Evolutionary conservation across 2,113 vertebrate genomes (phyloP).

Genomic region (Myotis lucifugus): DNA sequence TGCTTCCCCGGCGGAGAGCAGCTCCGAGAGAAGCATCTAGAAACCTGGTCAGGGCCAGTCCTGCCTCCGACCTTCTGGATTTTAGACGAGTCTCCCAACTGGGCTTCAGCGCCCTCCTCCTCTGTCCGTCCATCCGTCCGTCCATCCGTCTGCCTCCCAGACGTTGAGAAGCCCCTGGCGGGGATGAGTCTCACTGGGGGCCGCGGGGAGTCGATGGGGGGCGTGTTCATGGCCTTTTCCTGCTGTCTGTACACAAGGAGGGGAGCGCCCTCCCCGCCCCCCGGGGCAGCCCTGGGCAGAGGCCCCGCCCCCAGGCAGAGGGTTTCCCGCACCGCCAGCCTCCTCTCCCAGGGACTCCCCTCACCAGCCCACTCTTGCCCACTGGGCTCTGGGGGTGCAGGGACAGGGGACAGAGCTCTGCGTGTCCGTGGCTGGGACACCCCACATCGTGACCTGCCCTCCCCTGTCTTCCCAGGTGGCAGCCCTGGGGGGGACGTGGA

Average conservation of each 20-base stretch:
- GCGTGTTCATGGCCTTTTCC: not conserved
- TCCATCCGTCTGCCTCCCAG: not conserved
- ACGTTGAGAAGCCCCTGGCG: accelerated
- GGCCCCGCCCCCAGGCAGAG: not conserved
- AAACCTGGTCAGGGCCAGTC: not conserved
- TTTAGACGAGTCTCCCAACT: not conserved
- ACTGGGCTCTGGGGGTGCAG: not conserved
- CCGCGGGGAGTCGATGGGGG: accelerated
- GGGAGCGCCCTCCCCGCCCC: too few relatives aligned
- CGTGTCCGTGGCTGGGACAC: not conserved
- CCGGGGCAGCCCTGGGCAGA: not conserved
- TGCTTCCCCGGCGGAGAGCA: not conserved
- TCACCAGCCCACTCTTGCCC: not conserved
- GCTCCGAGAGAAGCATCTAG: not conserved
- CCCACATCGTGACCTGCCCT: not conserved
- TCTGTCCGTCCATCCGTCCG: not conserved
- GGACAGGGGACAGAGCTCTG: accelerated
- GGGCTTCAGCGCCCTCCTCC: not conserved
- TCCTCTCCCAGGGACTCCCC: not conserved
- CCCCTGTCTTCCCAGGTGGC: slow-evolving; percentile 44
- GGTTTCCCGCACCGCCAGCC: too few relatives aligned
- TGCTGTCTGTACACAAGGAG: accelerated
- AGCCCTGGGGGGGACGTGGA: slow-evolving; percentile 29
- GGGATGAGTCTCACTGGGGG: too few relatives aligned
- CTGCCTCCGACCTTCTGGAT: not conserved